Evolutionary conservation across 2,797 vertebrate species (phyloP).

Genomic region (Alectoris magna): DNA sequence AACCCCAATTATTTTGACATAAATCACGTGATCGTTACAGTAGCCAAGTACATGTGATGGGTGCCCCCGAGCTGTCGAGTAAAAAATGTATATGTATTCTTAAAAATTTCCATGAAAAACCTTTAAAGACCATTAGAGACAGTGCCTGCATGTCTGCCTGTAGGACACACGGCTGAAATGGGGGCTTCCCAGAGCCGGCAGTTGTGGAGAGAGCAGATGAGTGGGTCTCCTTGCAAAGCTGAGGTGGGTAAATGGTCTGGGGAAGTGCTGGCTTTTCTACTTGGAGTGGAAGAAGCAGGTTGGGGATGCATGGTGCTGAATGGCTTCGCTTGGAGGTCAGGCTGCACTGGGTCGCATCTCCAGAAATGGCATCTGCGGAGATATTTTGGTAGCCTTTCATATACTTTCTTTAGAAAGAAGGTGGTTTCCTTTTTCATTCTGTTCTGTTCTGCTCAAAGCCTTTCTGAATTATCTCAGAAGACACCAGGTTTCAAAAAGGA

Average conservation of each 20-base stretch:
- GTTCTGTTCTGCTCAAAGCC: neutral
- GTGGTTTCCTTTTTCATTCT: neutral
- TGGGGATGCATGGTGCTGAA: neutral
- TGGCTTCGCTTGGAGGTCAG: constrained; percentile 21
- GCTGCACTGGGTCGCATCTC: constrained; percentile 5
- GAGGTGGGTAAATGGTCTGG: constrained; percentile 42
- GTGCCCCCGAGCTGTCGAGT: neutral
- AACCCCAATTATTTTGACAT: constrained; percentile 71
- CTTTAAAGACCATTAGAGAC: neutral
- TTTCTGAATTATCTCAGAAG: neutral
- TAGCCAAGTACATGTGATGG: constrained; percentile 5
- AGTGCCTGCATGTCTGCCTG: neutral
- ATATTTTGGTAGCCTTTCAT: neutral
- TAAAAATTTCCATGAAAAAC: neutral
- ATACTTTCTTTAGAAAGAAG: neutral
- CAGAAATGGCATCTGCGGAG: constrained; percentile 19
- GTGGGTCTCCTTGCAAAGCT: constrained; percentile 20
- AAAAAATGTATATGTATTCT: neutral
- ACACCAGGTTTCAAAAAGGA: neutral
- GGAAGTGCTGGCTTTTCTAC: neutral
- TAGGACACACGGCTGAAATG: constrained; percentile 44
- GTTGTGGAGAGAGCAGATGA: constrained; percentile 17
- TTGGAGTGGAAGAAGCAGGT: neutral
- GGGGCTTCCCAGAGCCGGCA: constrained; percentile 48
- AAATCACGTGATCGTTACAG: constrained; percentile 51